phyloP scores from a whole-genome alignment of 2,113 vertebrate species.

The Takifugu flavidus region DNA sequence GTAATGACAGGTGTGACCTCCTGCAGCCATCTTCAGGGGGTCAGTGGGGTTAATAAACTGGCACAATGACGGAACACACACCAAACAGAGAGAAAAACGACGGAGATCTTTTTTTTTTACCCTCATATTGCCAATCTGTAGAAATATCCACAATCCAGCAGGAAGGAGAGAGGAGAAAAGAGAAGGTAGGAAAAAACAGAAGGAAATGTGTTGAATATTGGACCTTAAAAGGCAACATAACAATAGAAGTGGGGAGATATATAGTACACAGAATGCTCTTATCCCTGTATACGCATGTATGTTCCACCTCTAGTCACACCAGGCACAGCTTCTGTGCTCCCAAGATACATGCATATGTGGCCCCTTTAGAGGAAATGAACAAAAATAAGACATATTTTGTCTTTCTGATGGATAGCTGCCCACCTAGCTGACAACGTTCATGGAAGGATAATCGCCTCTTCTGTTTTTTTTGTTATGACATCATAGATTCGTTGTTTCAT shows the following conservation, averaged over 20 bases:
- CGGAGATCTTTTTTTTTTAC: constrained; percentile 69
- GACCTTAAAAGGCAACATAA: background rate
- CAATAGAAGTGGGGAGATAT: background rate
- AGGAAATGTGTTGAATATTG: constrained; percentile 9
- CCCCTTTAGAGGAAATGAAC: too few relatives aligned
- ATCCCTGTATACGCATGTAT: background rate
- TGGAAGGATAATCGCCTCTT: too few relatives aligned
- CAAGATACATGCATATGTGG: too few relatives aligned
- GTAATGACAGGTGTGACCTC: background rate
- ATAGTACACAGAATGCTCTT: constrained; percentile 19
- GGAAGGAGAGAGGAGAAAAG: constrained; percentile 78
- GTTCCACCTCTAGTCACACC: too few relatives aligned
- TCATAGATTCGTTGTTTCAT: too few relatives aligned
- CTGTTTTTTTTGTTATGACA: too few relatives aligned
- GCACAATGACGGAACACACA: constrained; percentile 33
- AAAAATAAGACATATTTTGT: too few relatives aligned
- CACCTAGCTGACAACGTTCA: too few relatives aligned
- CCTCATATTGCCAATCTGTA: constrained; percentile 99
- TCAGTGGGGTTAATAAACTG: constrained; percentile 44
- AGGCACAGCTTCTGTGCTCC: too few relatives aligned
- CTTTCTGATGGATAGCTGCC: too few relatives aligned
- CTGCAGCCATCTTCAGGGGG: constrained; percentile 15
- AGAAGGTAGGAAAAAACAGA: constrained; percentile 24
- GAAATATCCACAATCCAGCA: constrained; percentile 61
- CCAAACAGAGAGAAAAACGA: constrained; percentile 18